Evolutionary conservation across 2,888 invertebrate genomes (phyloP).

Genomic region (Cheilosia scutellata): DNA sequence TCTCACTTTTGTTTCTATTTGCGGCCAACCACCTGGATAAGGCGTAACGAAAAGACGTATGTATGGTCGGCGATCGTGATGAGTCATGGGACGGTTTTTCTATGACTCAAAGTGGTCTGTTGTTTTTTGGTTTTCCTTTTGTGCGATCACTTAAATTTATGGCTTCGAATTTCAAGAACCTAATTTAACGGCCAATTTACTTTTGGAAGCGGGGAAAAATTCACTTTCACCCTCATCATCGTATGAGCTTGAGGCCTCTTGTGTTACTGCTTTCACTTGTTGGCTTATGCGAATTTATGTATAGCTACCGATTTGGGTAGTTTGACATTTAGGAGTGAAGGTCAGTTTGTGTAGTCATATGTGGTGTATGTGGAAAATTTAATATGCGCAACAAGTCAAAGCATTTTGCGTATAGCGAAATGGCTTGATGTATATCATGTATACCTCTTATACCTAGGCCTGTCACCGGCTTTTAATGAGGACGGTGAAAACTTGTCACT

Average conservation of each 20-base stretch:
- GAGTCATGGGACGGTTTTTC: conserved; percentile 45
- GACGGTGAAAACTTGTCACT: too few species aligned
- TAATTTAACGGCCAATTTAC: conserved; percentile 67
- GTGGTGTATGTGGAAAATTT: background rate
- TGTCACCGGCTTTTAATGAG: too few species aligned
- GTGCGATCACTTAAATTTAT: conserved; percentile 31
- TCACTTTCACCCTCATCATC: conserved; percentile 66
- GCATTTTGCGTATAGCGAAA: too few species aligned
- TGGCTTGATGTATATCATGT: too few species aligned
- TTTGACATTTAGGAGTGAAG: conserved; percentile 33
- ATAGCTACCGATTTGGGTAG: conserved; percentile 13
- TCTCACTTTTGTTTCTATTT: conserved; percentile 48
- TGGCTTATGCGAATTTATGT: background rate
- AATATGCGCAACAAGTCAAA: too few species aligned
- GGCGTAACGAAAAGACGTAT: conserved; percentile 7
- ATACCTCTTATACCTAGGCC: too few species aligned
- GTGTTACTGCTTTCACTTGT: conserved; percentile 61
- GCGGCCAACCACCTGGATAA: conserved; percentile 45
- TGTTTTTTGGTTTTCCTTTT: conserved; percentile 43
- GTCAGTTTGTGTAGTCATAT: conserved; percentile 14
- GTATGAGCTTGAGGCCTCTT: background rate
- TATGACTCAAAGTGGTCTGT: conserved; percentile 47
- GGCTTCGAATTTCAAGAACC: conserved; percentile 61
- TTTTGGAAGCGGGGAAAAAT: conserved; percentile 43
- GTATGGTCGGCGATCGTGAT: conserved; percentile 8